These are phyloP conservation scores for Zophobas atratus DNA, from an alignment of 1,140 invertebrate genomes.

Conservation along the genomic window DNA sequence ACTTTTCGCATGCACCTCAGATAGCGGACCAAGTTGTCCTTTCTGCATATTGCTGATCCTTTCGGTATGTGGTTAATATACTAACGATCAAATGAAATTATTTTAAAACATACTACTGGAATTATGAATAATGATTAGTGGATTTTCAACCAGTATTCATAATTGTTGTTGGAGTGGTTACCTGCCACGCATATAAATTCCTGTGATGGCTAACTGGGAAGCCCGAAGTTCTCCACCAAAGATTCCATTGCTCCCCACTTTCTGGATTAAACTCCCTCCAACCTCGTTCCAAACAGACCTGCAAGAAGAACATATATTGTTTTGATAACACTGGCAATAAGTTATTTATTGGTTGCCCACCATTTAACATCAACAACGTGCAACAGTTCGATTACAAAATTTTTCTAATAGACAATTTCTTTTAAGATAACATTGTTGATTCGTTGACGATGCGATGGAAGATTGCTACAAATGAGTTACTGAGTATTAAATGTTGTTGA, in stretches of 20 bases:
- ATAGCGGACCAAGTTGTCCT: conserved; percentile 84
- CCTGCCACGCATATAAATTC: conserved; percentile 82
- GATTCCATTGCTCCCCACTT: conserved; percentile 82
- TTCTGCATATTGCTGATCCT: conserved; percentile 85
- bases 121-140: too few relatives aligned
- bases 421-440: too few relatives aligned
- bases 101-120: neutral
- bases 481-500: too few relatives aligned
- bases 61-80: conserved; percentile 90
- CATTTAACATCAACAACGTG: too few relatives aligned
- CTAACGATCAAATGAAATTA: conserved; percentile 65
- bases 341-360: neutral
- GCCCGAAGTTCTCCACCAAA: conserved; percentile 86
- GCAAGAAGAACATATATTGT: conserved; percentile 38
- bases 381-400: too few relatives aligned
- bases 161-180: conserved; percentile 59
- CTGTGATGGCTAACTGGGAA: conserved; percentile 81
- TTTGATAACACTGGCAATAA: neutral
- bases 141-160: too few relatives aligned
- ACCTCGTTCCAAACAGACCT: conserved; percentile 86
- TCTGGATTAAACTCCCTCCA: conserved; percentile 81
- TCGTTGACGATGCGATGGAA: too few relatives aligned
- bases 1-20: conserved; percentile 86
- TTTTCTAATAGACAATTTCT: too few relatives aligned
- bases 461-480: too few relatives aligned